Percentiles rank a stretch among this genome's conserved stretches.
phyloP scores from a whole-genome alignment of 2,113 vertebrate species.

The Phalacrocorax aristotelis region DNA sequence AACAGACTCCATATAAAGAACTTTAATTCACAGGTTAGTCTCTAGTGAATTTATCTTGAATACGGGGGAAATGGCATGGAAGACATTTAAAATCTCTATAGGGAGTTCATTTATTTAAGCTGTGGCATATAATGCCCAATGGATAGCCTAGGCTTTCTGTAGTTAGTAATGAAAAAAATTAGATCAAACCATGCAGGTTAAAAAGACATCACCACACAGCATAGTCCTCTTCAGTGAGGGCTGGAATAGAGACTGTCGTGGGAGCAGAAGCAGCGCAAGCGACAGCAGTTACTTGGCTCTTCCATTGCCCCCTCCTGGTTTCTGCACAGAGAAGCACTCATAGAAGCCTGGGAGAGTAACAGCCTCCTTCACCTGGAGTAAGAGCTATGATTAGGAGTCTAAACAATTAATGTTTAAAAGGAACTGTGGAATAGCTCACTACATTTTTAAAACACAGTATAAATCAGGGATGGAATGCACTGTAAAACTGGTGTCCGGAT shows the following conservation, averaged over 20 bases:
- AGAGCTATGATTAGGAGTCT: neutral
- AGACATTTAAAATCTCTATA: neutral
- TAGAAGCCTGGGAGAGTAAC: neutral
- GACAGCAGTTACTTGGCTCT: neutral
- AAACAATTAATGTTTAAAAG: neutral
- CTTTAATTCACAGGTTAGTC: neutral
- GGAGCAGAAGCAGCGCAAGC: neutral
- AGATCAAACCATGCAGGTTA: neutral
- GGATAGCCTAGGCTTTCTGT: neutral
- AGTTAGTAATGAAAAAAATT: neutral
- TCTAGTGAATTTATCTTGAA: neutral
- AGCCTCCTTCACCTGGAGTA: neutral
- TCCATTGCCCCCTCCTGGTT: slow-evolving; percentile 43
- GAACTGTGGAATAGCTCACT: neutral
- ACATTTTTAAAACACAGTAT: neutral
- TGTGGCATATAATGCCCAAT: neutral
- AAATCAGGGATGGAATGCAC: neutral
- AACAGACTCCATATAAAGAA: neutral
- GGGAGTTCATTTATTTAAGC: neutral
- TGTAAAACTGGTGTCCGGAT: neutral
- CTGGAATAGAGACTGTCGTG: neutral
- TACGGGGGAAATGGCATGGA: neutral
- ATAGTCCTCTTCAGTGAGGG: neutral
- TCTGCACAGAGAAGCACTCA: neutral
- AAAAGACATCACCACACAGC: neutral